Base-by-base conservation (phyloP, 2,888 invertebrate genomes). In the Homarus gammarus region DNA sequence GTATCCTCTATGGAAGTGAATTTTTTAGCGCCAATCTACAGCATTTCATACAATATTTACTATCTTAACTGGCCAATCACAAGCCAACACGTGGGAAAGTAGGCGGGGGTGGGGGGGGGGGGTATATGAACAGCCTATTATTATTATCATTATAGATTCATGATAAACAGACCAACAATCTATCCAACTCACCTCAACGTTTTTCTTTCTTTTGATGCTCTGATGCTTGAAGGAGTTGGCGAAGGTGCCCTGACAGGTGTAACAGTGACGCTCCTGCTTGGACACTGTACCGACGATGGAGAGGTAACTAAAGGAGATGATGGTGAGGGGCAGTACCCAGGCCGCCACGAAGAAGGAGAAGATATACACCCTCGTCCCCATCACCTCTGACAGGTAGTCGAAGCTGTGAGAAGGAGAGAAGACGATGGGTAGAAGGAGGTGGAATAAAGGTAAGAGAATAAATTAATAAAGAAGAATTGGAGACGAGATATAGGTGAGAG, bases 321-420 rank as follows among this genome's bases (percentile, higher is more conserved):
- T 94, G 56, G 94, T 93, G 91, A 97, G 95, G 0, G 98, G 98
- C 1, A 96, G 93, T 1, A 96, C 95, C 96, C 96, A 98, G 75
- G 96, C 97, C 0, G 96, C 96, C 61, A 96, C 95, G 93, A 97
- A 97, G 93, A 96, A 96, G 6, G 95, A 93, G 92, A 97, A 95
- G 93, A 97, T 97, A 93, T 96, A 97, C 90, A 95, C 95, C 81
- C 95, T 95, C 0, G 95, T 95, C 0, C 93, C 93, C 0, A 94
- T 93, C 84, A 95, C 95, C 31, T 93, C 95, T 0, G 96, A 96
- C 78, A 97, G 95, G 93, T 97, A 98, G 94, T 97, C 97, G 93
- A 97, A 97, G 93, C 97, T 96, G 87, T 15, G 10, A 22, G 27
- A 38, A 51, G 33, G 38, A 51, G 33, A 22, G 49, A 40, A 12